Conservation (phyloP, 1,140 invertebrate species). For the Drosophila rufa region DNA sequence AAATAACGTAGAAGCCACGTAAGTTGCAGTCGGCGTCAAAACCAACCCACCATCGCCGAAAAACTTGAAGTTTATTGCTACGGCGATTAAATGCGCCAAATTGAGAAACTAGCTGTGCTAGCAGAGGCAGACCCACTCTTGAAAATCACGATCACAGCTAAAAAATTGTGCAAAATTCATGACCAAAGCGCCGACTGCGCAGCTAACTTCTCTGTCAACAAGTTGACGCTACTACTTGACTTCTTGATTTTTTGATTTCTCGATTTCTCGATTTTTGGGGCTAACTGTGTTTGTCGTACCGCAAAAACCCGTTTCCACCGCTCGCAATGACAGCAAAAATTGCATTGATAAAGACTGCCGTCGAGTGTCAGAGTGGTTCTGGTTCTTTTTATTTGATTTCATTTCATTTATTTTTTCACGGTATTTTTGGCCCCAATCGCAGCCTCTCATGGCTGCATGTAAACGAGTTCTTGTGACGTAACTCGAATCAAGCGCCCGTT, state of each 20-base stretch:
- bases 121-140: conserved; percentile 36
- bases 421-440: conserved; percentile 53
- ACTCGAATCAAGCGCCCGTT: conserved; percentile 44
- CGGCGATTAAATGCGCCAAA: conserved; percentile 58
- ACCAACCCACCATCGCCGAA: conserved; percentile 54
- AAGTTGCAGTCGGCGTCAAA: conserved; percentile 24
- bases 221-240: conserved; percentile 9
- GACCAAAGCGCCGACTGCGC: conserved; percentile 50
- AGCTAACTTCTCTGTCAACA: conserved; percentile 16
- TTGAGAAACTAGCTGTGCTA: conserved; percentile 40
- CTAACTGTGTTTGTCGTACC: conserved; percentile 40
- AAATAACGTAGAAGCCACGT: background rate
- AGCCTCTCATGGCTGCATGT: conserved; percentile 46
- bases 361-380: conserved; percentile 51
- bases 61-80: conserved; percentile 83
- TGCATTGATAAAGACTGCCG: conserved; percentile 67
- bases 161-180: conserved; percentile 68
- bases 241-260: conserved; percentile 18
- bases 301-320: conserved; percentile 21
- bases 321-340: conserved; percentile 71
- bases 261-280: conserved; percentile 37
- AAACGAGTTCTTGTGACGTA: conserved; percentile 81
- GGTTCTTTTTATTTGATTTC: conserved; percentile 27
- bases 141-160: conserved; percentile 80
- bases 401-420: conserved; percentile 51